Conservation (phyloP, 1,140 invertebrate species). For the Trypoxylus dichotomus region DNA sequence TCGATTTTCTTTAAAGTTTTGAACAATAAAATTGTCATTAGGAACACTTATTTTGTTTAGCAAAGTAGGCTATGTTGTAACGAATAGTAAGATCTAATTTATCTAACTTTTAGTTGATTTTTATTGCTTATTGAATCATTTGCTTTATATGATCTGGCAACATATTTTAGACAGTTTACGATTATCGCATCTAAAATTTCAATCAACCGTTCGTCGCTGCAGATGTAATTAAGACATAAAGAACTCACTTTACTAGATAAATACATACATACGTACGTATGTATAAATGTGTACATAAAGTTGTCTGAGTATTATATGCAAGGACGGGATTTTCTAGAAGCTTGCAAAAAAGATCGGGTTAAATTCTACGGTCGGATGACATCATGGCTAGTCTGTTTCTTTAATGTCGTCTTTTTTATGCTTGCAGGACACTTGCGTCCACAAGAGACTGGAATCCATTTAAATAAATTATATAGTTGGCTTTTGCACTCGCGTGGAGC, state of each 20-base stretch:
- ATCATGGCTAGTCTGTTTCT: conserved; percentile 23
- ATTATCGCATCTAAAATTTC: not conserved
- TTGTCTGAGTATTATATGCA: not conserved
- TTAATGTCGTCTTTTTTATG: not conserved
- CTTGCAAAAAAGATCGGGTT: conserved; percentile 16
- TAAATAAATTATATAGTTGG: conserved; percentile 6
- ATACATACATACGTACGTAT: no score
- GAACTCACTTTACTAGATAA: not conserved
- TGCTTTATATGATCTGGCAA: no score
- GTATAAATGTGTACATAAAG: not conserved
- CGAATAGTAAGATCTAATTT: no score
- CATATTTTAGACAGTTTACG: not conserved
- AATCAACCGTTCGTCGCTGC: not conserved
- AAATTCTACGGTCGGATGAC: not conserved
- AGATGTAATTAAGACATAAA: conserved; percentile 8
- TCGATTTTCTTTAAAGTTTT: no score
- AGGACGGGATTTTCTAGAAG: not conserved
- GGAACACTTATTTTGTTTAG: no score
- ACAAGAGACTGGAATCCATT: conserved; percentile 16
- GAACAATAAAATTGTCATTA: no score
- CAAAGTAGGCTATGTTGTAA: no score
- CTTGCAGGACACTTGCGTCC: not conserved
- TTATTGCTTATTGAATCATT: no score
- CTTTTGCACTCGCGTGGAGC: not conserved
- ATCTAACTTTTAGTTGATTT: no score